Conservation (phyloP, 2,113 vertebrate species). For the Bostrychus sinensis region DNA sequence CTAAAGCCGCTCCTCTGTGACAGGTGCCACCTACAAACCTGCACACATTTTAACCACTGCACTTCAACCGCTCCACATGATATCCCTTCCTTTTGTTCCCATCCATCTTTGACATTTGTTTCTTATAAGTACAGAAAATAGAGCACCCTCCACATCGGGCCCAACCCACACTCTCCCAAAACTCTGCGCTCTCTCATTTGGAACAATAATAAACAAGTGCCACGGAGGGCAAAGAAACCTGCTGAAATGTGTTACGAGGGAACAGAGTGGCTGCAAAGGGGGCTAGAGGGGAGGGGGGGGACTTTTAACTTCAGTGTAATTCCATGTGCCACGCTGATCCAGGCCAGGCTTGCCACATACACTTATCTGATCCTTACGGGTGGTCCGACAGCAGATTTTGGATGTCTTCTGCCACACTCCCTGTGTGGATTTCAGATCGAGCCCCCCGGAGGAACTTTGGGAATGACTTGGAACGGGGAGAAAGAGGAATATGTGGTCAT, state of each 20-base stretch:
- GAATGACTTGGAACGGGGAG: slow-evolving; percentile 44
- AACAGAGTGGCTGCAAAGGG: slow-evolving; percentile 64
- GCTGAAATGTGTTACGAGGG: slow-evolving; percentile 77
- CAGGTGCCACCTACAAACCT: slow-evolving; percentile 51
- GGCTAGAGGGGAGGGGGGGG: slow-evolving; percentile 8
- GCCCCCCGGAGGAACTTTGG: slow-evolving; percentile 37
- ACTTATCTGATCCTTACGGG: slow-evolving; percentile 79
- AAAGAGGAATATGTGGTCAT: slow-evolving; percentile 46
- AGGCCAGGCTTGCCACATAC: slow-evolving; percentile 72
- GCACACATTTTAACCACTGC: slow-evolving; percentile 3
- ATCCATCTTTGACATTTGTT: slow-evolving; percentile 45
- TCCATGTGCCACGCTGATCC: slow-evolving; percentile 76
- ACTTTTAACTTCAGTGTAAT: slow-evolving; percentile 67
- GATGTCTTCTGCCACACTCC: slow-evolving; percentile 50
- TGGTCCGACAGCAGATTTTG: slow-evolving; percentile 70
- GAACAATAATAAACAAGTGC: slow-evolving; percentile 80
- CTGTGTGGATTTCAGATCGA: slow-evolving; percentile 16
- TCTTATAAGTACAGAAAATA: slow-evolving; percentile 31
- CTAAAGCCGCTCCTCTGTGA: slow-evolving; percentile 54
- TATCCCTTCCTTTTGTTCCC: slow-evolving; percentile 3
- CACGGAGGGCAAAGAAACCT: slow-evolving; percentile 60
- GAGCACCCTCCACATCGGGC: slow-evolving; percentile 28
- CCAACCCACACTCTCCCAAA: slow-evolving; percentile 31
- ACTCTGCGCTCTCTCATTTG: slow-evolving; percentile 79
- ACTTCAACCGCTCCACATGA: slow-evolving; percentile 19